Conservation (phyloP, 2,888 invertebrate species). For the Rhodophaea formosa region DNA sequence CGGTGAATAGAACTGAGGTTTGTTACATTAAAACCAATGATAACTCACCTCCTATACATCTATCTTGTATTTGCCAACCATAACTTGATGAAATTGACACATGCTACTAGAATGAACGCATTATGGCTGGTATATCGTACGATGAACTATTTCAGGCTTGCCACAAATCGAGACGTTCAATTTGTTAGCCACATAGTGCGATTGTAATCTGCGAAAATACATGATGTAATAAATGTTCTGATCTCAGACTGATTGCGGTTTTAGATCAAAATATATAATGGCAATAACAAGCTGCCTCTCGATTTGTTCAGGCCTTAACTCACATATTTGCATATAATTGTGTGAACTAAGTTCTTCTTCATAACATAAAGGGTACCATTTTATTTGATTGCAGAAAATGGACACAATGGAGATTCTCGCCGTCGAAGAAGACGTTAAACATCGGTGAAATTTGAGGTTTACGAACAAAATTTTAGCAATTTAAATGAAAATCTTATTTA, state of each 20-base stretch:
- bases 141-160: conserved; percentile 5
- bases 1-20: conserved; percentile 75
- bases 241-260: too few relatives aligned
- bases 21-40: conserved; percentile 77
- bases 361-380: not conserved
- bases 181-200: too few relatives aligned
- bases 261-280: too few relatives aligned
- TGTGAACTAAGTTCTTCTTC: not conserved
- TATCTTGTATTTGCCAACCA: conserved; percentile 28
- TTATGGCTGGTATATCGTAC: conserved; percentile 24
- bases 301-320: too few relatives aligned
- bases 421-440: conserved; percentile 73
- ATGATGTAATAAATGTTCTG: too few relatives aligned
- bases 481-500: conserved; percentile 21
- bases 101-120: too few relatives aligned
- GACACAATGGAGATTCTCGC: conserved; percentile 73
- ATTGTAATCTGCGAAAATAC: too few relatives aligned
- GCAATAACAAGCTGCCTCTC: too few relatives aligned
- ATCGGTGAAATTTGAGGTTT: conserved; percentile 25
- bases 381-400: conserved; percentile 70
- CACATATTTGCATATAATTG: conserved; percentile 5
- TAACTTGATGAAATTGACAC: conserved; percentile 16
- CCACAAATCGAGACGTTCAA: too few relatives aligned
- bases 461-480: conserved; percentile 31
- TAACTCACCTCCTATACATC: conserved; percentile 55